Percentiles rank a stretch among this genome's conserved stretches.
Evolutionary conservation across 1,140 invertebrate genomes (phyloP).

Genomic region (Cherax destructor): DNA sequence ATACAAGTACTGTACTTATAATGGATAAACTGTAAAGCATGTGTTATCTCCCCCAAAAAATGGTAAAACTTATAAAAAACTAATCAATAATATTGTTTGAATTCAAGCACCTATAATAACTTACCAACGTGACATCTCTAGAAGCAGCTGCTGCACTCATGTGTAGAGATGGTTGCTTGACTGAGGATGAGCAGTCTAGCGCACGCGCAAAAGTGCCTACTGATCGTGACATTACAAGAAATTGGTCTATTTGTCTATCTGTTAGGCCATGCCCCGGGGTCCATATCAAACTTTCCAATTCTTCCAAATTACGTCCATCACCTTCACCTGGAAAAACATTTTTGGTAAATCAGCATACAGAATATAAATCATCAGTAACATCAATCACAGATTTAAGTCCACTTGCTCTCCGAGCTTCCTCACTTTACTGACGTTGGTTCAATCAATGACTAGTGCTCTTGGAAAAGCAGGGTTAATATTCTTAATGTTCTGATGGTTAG

Average conservation of each 20-base stretch:
- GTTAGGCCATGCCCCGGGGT: conserved; percentile 91
- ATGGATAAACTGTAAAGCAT: too few species aligned
- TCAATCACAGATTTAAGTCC: too few species aligned
- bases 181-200: conserved; percentile 97
- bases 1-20: too few species aligned
- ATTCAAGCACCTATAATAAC: conserved; percentile 67
- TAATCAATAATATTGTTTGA: too few species aligned
- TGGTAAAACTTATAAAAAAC: too few species aligned
- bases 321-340: conserved; percentile 79
- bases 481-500: too few species aligned
- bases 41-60: too few species aligned
- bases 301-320: conserved; percentile 85
- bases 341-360: neutral
- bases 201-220: conserved; percentile 99
- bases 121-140: conserved; percentile 96
- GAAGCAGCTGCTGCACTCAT: conserved; percentile 99
- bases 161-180: conserved; percentile 98
- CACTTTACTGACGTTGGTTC: too few species aligned
- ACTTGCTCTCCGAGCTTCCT: too few species aligned
- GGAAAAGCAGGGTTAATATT: too few species aligned
- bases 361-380: too few species aligned
- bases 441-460: too few species aligned
- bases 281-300: conserved; percentile 95
- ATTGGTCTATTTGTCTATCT: conserved; percentile 98
- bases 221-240: conserved; percentile 95